phyloP scores from a whole-genome alignment of 2,888 invertebrate species.

The Mesorhabditis belari region DNA sequence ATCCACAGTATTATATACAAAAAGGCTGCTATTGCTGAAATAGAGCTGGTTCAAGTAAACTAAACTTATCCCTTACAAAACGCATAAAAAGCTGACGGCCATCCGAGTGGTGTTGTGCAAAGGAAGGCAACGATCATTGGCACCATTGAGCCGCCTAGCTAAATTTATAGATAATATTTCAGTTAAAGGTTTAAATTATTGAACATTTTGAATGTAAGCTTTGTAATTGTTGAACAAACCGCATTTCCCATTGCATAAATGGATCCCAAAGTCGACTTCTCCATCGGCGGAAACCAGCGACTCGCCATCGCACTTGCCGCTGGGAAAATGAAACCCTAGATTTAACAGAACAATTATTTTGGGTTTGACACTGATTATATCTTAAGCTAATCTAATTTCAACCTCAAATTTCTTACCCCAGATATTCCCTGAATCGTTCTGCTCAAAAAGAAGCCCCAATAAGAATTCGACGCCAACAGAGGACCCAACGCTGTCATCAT shows the following conservation, averaged over 20 bases:
- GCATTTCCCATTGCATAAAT: neutral
- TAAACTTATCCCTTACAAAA: neutral
- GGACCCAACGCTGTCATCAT: neutral
- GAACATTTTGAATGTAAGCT: too few relatives aligned
- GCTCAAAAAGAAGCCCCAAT: neutral
- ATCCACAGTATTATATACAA: neutral
- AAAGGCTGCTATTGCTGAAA: neutral
- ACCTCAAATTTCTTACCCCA: neutral
- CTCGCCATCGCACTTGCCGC: neutral
- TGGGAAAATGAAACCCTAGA: neutral
- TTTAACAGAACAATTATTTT: too few relatives aligned
- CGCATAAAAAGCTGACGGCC: neutral
- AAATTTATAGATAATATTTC: neutral
- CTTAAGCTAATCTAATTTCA: too few relatives aligned
- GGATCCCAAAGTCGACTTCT: neutral
- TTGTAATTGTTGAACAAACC: too few relatives aligned
- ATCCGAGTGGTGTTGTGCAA: neutral
- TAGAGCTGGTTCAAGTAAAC: neutral
- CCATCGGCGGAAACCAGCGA: neutral
- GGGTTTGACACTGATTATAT: too few relatives aligned
- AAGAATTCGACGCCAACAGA: neutral
- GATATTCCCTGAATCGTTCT: neutral
- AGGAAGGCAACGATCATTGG: neutral
- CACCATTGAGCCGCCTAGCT: neutral
- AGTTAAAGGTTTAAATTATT: too few relatives aligned